Percentiles rank a stretch among this genome's conserved stretches.
Evolutionary conservation across 2,888 invertebrate genomes (phyloP).

Genomic region (Sisyra nigra): DNA sequence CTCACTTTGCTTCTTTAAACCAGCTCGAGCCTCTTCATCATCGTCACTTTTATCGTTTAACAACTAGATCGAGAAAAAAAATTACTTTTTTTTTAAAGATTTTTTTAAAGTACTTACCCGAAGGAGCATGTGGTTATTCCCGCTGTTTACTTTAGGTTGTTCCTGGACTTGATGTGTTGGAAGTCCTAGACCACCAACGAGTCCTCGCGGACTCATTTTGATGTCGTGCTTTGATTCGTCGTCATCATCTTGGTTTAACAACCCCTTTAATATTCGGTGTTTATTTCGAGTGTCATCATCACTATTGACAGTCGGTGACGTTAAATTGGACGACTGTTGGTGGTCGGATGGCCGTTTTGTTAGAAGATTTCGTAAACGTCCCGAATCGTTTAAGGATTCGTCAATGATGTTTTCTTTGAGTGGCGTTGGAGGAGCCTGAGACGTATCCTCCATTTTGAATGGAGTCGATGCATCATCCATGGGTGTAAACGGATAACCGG

Average conservation of each 20-base stretch:
- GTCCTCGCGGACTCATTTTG: constrained; percentile 27
- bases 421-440: constrained; percentile 15
- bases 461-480: constrained; percentile 33
- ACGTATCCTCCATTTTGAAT: constrained; percentile 31
- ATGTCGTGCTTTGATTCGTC: constrained; percentile 33
- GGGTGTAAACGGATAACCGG: neutral
- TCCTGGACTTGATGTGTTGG: constrained; percentile 27
- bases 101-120: constrained; percentile 31
- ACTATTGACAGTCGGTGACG: constrained; percentile 16
- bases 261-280: constrained; percentile 37
- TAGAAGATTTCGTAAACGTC: constrained; percentile 40
- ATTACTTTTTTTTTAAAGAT: constrained; percentile 6
- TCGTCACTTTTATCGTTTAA: constrained; percentile 71
- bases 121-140: constrained; percentile 42
- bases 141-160: constrained; percentile 11
- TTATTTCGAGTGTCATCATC: constrained; percentile 28
- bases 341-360: constrained; percentile 23
- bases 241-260: constrained; percentile 50
- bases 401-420: constrained; percentile 30
- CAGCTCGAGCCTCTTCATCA: constrained; percentile 42
- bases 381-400: constrained; percentile 32
- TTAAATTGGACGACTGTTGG: constrained; percentile 22
- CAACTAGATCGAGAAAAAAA: constrained; percentile 45
- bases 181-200: constrained; percentile 22
- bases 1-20: constrained; percentile 41